Base-by-base conservation (phyloP, 1,140 invertebrate genomes). In the Holotrichia oblita region DNA sequence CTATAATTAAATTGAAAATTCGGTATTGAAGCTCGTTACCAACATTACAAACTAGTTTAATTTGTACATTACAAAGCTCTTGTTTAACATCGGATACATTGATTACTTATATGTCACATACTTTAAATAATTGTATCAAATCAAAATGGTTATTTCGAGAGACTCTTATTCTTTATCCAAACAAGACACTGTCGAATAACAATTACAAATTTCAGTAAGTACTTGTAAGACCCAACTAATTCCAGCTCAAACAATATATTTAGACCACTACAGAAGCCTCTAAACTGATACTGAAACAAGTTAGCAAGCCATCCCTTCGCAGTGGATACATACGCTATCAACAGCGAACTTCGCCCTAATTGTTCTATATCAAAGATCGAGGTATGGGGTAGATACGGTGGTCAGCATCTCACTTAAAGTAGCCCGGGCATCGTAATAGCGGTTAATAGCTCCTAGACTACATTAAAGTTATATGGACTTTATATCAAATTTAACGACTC, bases 401-500 rank as follows among this genome's bases (percentile, higher is more conserved):
- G 48, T 55, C 48, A 55, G 48, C 48, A 55, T 55, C 48, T 55
- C 17, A 55, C 48, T 55, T 6, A 55, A 55, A 17, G 48, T 55
- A 55, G 14, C 48, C 48, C 14, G 48, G 27, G 2, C 14, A 6
- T n/a, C 48, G 14, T 55, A 55, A 55, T 55, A 55, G 48, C 48
- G 48, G 48, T n/a, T 55, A 55, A 55, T 55, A 17, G 48, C 48
- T 55, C n/a, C 48, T 55, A 14, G 12, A 55, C 27, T 34, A 34
- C 27, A 34, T 34, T 34, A 34, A 34, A 34, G 27, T 34, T 34
- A 9, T 3, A 17, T 55, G 2, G 48, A 55, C n/a, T 17, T 55
- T 55, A 55, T 55, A 55, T 55, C 48, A 55, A 55, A 55, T 55
- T 55, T 55, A 55, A 55, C 7, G 48, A 55, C 14, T 55, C 48